phyloP scores from a whole-genome alignment of 2,888 invertebrate genomes.

The Trissolcus brochymenae region DNA sequence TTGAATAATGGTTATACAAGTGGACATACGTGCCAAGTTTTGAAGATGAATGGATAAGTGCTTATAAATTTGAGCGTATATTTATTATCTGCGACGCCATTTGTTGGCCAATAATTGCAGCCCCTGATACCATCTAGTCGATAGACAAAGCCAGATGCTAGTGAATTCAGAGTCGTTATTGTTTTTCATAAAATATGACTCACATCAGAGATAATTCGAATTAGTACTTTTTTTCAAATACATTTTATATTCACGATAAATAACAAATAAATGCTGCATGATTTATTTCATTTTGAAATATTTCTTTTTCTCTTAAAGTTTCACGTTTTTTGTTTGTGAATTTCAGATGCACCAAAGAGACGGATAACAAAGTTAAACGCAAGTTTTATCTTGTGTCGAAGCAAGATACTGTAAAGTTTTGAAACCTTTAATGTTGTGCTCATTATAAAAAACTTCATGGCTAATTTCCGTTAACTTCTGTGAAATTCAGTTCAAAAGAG shows the following conservation, averaged over 20 bases:
- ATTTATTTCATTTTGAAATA: no score
- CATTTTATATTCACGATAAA: no score
- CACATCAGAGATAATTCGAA: neutral
- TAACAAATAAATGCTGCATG: no score
- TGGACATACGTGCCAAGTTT: slow-evolving; percentile 30
- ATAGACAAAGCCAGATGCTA: slow-evolving; percentile 21
- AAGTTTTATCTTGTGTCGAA: slow-evolving; percentile 1
- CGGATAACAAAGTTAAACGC: no score
- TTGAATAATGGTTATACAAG: slow-evolving; percentile 26
- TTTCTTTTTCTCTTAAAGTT: no score
- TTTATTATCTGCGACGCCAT: slow-evolving; percentile 15
- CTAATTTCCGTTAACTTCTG: slow-evolving; percentile 5
- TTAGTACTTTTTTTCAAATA: neutral
- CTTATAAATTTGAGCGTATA: slow-evolving; percentile 21
- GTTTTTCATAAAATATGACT: neutral
- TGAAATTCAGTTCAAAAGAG: neutral
- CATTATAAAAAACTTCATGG: neutral
- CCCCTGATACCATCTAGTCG: slow-evolving; percentile 18
- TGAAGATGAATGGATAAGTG: slow-evolving; percentile 24
- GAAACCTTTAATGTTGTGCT: neutral
- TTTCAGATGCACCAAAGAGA: no score
- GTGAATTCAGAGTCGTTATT: neutral
- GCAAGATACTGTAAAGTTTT: slow-evolving; percentile 1
- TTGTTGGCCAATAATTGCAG: slow-evolving; percentile 16
- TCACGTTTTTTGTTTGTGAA: no score